A percentile compares a stretch with the other conserved stretches of the same genome.
phyloP scores from a whole-genome alignment of 2,113 vertebrate species.

The Psophia crepitans region DNA sequence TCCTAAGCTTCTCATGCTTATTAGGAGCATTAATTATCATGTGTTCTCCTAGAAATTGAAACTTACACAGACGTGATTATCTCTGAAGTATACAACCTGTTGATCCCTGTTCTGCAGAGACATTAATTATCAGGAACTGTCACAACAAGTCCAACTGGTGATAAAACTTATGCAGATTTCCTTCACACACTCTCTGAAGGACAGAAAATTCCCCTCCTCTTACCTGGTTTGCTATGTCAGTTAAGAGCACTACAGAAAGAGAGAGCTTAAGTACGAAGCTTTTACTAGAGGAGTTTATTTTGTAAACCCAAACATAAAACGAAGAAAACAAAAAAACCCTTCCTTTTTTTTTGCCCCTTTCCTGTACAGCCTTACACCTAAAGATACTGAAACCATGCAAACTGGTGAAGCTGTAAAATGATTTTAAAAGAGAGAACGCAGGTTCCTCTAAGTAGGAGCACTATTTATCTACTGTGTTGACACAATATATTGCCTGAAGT shows the following conservation, averaged over 20 bases:
- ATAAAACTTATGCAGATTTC: not conserved
- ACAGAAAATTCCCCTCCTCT: not conserved
- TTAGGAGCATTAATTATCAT: not conserved
- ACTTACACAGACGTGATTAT: not conserved
- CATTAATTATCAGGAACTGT: conserved; percentile 13
- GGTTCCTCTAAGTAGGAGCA: not conserved
- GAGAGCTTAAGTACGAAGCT: not conserved
- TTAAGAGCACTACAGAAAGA: not conserved
- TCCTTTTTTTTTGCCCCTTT: not conserved
- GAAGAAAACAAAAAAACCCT: not conserved
- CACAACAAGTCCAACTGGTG: not conserved
- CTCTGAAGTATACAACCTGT: not conserved
- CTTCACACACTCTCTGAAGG: not conserved
- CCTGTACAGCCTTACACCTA: not conserved
- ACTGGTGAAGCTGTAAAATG: not conserved
- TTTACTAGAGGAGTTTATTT: not conserved
- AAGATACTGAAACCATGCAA: not conserved
- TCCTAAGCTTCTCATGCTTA: not conserved
- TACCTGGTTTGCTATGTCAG: not conserved
- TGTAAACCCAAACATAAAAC: not conserved
- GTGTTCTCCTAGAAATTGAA: not conserved
- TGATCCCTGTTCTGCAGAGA: conserved; percentile 11
- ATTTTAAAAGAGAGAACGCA: not conserved
- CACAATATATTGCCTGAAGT: not conserved
- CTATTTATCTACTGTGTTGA: not conserved